These are phyloP conservation scores for Tachysurus vachellii DNA, from an alignment of 2,113 vertebrate genomes.

Conservation along the genomic window DNA sequence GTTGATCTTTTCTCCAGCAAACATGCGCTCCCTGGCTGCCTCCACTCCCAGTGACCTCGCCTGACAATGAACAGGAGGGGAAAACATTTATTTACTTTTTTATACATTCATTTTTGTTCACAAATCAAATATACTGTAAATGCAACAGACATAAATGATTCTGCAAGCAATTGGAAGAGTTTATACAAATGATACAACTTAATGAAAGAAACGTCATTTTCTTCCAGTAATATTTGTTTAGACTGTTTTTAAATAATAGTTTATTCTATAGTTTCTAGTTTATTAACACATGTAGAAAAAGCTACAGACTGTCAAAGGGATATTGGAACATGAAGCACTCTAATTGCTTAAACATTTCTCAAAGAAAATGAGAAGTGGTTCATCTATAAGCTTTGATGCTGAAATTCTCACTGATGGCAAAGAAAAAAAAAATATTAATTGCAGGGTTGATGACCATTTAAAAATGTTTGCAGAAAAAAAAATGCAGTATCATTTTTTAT, in stretches of 20 bases:
- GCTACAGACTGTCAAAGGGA: not conserved
- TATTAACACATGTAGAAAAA: not conserved
- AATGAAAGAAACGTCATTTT: not conserved
- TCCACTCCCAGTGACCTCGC: constrained; percentile 89
- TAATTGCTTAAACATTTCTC: not conserved
- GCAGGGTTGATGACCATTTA: not conserved
- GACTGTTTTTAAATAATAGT: not conserved
- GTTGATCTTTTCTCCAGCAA: constrained; percentile 93
- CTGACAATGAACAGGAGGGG: constrained; percentile 63
- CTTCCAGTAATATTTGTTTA: not conserved
- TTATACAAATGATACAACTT: not conserved
- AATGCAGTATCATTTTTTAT: not conserved
- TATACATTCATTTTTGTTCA: not conserved
- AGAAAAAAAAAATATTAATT: too few species aligned
- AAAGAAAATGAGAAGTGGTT: too few species aligned
- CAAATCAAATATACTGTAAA: not conserved
- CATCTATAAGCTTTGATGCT: not conserved
- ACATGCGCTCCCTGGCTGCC: constrained; percentile 87
- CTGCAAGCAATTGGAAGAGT: too few species aligned
- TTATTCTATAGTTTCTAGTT: not conserved
- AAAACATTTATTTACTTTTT: not conserved
- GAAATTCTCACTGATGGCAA: not conserved
- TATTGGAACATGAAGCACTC: not conserved
- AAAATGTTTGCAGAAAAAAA: not conserved
- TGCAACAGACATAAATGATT: not conserved